A percentile compares a stretch with the other conserved stretches of the same genome.
phyloP scores from a whole-genome alignment of 2,113 vertebrate genomes.

The Sigmodon hispidus region DNA sequence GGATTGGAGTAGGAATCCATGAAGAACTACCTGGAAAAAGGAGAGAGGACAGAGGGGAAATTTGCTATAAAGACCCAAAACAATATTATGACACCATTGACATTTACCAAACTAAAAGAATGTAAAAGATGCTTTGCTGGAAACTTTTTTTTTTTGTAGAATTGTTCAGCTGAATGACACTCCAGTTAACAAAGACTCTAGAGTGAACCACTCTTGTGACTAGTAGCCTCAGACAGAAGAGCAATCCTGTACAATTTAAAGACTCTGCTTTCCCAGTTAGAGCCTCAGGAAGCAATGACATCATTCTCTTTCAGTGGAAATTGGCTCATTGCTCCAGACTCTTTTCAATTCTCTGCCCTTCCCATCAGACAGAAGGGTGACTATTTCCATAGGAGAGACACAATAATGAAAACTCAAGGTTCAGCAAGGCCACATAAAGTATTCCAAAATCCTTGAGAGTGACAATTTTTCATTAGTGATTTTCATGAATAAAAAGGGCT shows the following conservation, averaged over 20 bases:
- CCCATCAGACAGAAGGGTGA: not conserved
- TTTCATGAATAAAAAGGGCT: conserved; percentile 38
- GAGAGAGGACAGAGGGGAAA: rapidly evolving
- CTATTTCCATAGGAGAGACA: conserved; percentile 49
- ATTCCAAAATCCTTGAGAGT: conserved; percentile 30
- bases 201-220: not conserved
- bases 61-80: not conserved
- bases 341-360: not conserved
- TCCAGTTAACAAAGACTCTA: not conserved
- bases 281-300: not conserved
- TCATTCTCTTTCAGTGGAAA: not conserved
- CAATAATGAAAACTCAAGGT: conserved; percentile 68
- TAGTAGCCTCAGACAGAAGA: rapidly evolving
- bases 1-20: rapidly evolving
- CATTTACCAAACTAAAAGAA: not conserved
- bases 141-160: not conserved
- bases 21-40: not conserved
- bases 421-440: conserved; percentile 4
- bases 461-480: conserved; percentile 51
- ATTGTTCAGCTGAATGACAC: not conserved
- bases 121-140: not conserved
- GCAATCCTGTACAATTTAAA: not conserved
- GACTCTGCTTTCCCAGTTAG: not conserved
- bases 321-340: not conserved
- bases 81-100: not conserved